Evolutionary conservation across 1,140 invertebrate genomes (phyloP).

Genomic region (Cecropterus lyciades): DNA sequence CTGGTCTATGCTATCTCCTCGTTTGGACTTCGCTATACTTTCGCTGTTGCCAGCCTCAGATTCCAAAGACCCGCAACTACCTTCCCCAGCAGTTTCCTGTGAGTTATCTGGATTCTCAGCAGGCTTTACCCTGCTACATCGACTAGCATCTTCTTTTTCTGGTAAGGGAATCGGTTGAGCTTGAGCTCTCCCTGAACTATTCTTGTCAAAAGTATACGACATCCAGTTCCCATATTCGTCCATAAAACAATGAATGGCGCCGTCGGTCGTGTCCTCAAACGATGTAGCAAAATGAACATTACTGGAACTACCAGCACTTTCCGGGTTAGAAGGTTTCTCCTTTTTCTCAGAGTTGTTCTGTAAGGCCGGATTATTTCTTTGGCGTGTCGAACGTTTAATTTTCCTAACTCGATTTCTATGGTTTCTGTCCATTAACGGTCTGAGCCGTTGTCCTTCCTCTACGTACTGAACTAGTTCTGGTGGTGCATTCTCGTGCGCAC

Average conservation of each 20-base stretch:
- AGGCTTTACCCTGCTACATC: constrained; percentile 72
- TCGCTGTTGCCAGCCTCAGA: constrained; percentile 75
- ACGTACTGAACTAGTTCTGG: constrained; percentile 51
- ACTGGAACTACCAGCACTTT: constrained; percentile 65
- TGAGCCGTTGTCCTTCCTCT: constrained; percentile 68
- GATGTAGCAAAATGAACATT: constrained; percentile 90
- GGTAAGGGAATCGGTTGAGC: constrained; percentile 65
- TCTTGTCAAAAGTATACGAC: constrained; percentile 95
- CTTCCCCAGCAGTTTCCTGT: constrained; percentile 73
- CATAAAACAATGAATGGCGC: constrained; percentile 94
- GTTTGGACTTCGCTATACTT: constrained; percentile 73
- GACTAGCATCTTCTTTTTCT: constrained; percentile 75
- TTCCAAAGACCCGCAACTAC: constrained; percentile 78
- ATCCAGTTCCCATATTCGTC: constrained; percentile 89
- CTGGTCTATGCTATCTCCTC: constrained; percentile 75
- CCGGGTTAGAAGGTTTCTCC: constrained; percentile 61
- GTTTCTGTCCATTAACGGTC: constrained; percentile 81
- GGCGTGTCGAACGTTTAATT: constrained; percentile 79
- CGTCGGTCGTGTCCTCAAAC: constrained; percentile 94
- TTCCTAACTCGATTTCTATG: constrained; percentile 80
- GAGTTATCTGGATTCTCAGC: constrained; percentile 68
- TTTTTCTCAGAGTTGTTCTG: constrained; percentile 64
- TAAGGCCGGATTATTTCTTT: constrained; percentile 69
- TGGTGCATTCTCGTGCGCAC: constrained; percentile 59
- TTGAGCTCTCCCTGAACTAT: constrained; percentile 62